Evolutionary conservation across 2,113 vertebrate genomes (phyloP).

Genomic region (Ophthalmolycus amberensis): DNA sequence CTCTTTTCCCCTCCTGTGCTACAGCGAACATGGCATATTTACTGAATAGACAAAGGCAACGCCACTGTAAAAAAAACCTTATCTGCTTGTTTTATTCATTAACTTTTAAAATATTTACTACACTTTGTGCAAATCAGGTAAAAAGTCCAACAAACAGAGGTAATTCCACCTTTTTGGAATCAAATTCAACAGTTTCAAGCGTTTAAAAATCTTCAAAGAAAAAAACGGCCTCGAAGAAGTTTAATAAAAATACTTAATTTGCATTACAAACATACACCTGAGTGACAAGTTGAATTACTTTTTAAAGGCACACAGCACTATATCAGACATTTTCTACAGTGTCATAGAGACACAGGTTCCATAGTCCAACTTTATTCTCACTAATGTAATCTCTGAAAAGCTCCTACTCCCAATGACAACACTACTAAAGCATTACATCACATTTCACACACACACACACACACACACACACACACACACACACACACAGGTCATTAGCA

Average conservation of each 20-base stretch:
- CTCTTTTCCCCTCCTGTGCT: neutral
- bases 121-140: neutral
- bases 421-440: constrained; percentile 60
- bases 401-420: constrained; percentile 38
- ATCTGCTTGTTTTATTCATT: neutral
- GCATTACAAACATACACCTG: neutral
- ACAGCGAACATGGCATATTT: constrained; percentile 2
- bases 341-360: constrained; percentile 7
- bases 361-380: constrained; percentile 48
- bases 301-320: neutral
- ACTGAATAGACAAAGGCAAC: neutral
- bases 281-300: neutral
- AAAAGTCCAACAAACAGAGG: neutral
- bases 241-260: neutral
- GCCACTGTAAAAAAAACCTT: constrained; percentile 8
- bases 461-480: constrained; percentile 19
- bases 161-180: neutral
- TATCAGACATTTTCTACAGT: constrained; percentile 23
- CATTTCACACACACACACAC: constrained; percentile 8
- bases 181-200: neutral
- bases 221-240: neutral
- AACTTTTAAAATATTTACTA: neutral
- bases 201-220: neutral
- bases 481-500: constrained; percentile 56
- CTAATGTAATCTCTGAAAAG: constrained; percentile 55